These are phyloP conservation scores for Brachionus asplanchnoidis DNA, from an alignment of 1,140 invertebrate species.

Conservation along the genomic window DNA sequence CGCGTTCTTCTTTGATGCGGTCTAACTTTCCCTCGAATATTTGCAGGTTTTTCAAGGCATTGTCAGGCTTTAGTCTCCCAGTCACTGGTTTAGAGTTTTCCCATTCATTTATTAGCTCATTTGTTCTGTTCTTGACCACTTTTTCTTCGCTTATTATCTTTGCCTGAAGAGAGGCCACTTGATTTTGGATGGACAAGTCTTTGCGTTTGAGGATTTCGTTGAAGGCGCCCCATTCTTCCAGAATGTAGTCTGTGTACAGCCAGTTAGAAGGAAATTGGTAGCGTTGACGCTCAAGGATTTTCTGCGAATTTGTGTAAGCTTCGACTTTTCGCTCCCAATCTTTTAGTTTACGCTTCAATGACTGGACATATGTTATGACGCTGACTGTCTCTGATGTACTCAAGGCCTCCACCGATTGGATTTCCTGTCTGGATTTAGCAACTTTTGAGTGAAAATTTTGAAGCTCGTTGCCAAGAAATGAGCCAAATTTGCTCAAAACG, in stretches of 20 bases:
- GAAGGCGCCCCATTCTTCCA: constrained; percentile 98
- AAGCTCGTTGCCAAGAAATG: constrained; percentile 84
- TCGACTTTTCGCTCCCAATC: constrained; percentile 68
- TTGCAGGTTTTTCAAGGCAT: constrained; percentile 81
- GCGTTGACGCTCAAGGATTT: constrained; percentile 87
- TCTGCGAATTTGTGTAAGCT: constrained; percentile 78
- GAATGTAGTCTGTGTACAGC: constrained; percentile 97
- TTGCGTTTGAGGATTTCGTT: constrained; percentile 97
- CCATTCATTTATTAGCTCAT: constrained; percentile 89
- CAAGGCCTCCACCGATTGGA: constrained; percentile 93
- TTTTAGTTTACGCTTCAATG: constrained; percentile 86
- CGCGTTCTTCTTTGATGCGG: constrained; percentile 88
- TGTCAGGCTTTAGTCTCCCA: constrained; percentile 76
- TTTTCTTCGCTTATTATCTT: constrained; percentile 99
- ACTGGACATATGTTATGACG: constrained; percentile 97
- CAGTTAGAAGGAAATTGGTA: constrained; percentile 95
- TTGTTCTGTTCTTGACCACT: constrained; percentile 85
- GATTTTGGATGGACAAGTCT: constrained; percentile 92
- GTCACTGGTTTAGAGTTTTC: constrained; percentile 87
- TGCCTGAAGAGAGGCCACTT: constrained; percentile 77
- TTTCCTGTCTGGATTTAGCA: constrained; percentile 86
- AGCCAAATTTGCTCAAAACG: constrained; percentile 90
- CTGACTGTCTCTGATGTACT: constrained; percentile 95
- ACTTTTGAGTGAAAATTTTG: constrained; percentile 82
- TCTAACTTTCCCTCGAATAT: constrained; percentile 90